phyloP scores from a whole-genome alignment of 2,888 invertebrate genomes.

The Dromius quadrimaculatus region DNA sequence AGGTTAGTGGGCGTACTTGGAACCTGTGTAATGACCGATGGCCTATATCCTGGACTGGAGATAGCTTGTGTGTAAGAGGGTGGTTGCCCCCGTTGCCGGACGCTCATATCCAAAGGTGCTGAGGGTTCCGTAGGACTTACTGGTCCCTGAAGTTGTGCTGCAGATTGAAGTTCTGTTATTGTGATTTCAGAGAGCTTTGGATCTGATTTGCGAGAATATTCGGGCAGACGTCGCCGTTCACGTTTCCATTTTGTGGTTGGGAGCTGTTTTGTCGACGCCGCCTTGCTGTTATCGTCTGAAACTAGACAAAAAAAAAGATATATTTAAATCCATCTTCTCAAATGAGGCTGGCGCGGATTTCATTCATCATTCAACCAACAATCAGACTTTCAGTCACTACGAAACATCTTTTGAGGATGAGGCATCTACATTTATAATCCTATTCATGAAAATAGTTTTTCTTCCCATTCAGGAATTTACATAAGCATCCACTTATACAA shows the following conservation, averaged over 20 bases:
- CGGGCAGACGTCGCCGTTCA: slow-evolving; percentile 71
- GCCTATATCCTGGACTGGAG: slow-evolving; percentile 66
- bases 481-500: no score
- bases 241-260: slow-evolving; percentile 80
- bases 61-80: slow-evolving; percentile 72
- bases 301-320: slow-evolving; percentile 64
- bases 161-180: background rate
- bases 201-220: slow-evolving; percentile 65
- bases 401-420: no score
- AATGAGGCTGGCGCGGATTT: no score
- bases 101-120: slow-evolving; percentile 75
- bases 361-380: no score
- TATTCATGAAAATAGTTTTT: no score
- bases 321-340: no score
- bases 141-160: background rate
- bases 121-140: slow-evolving; percentile 58
- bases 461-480: no score
- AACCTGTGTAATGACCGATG: slow-evolving; percentile 76
- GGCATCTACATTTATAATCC: no score
- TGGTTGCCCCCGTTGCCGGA: slow-evolving; percentile 72
- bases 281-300: slow-evolving; percentile 61
- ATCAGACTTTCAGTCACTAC: no score
- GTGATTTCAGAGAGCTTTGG: slow-evolving; percentile 63
- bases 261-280: slow-evolving; percentile 70
- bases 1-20: slow-evolving; percentile 63